These are phyloP conservation scores for Ceratina japonica DNA, from an alignment of 1,140 invertebrate genomes.

Conservation along the genomic window DNA sequence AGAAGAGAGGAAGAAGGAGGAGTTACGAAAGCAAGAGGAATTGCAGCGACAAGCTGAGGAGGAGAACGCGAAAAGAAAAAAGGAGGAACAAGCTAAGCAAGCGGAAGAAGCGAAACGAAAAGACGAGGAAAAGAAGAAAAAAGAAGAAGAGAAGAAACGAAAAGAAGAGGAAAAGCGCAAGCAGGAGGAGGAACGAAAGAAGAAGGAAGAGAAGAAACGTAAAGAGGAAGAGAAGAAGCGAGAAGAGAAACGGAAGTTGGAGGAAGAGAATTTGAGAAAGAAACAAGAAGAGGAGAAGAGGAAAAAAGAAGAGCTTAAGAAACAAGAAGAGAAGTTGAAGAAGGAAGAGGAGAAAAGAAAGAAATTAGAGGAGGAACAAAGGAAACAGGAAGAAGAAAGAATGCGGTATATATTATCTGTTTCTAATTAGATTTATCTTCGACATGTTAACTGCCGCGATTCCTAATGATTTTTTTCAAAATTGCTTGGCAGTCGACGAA, in stretches of 20 bases:
- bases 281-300: conserved; percentile 79
- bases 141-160: conserved; percentile 70
- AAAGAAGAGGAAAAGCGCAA: conserved; percentile 75
- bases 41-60: conserved; percentile 64
- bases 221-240: conserved; percentile 78
- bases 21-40: conserved; percentile 71
- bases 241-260: conserved; percentile 74
- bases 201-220: conserved; percentile 73
- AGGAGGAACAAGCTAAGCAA: conserved; percentile 71
- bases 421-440: not conserved
- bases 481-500: not conserved
- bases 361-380: conserved; percentile 79
- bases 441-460: not conserved
- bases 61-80: conserved; percentile 69
- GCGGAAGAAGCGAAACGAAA: conserved; percentile 73
- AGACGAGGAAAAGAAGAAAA: conserved; percentile 72
- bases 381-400: conserved; percentile 77
- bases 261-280: conserved; percentile 73
- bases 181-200: conserved; percentile 70
- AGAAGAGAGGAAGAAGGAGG: conserved; percentile 74
- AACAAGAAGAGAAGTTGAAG: conserved; percentile 77
- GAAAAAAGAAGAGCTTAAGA: conserved; percentile 78
- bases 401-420: conserved; percentile 65
- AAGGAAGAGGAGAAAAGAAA: conserved; percentile 79
- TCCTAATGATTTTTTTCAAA: no score